These are phyloP conservation scores for Heliconius ismenius DNA, from an alignment of 2,888 invertebrate genomes.

Conservation along the genomic window DNA sequence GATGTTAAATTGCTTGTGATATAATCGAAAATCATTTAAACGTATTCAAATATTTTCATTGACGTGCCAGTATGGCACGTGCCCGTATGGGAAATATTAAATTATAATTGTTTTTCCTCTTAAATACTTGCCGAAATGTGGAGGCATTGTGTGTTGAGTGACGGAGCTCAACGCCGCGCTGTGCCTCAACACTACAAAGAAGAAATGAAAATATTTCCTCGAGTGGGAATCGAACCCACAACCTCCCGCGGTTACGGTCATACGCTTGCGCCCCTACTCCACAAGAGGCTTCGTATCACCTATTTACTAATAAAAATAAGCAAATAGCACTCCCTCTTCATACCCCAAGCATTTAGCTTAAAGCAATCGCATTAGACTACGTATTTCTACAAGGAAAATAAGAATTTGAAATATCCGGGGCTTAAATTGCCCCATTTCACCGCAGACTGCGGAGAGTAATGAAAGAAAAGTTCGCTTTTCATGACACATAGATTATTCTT, in stretches of 20 bases:
- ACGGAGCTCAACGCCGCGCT: no score
- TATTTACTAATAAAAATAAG: slow-evolving; percentile 2
- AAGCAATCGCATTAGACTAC: slow-evolving; percentile 30
- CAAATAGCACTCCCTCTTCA: neutral
- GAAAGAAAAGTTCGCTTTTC: slow-evolving; percentile 69
- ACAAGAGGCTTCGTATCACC: neutral
- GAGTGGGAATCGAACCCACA: no score
- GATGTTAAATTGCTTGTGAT: slow-evolving; percentile 77
- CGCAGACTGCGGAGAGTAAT: slow-evolving; percentile 60
- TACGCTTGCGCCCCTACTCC: no score
- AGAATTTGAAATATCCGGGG: slow-evolving; percentile 50
- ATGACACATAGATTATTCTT: slow-evolving; percentile 69
- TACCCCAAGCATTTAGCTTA: slow-evolving; percentile 23
- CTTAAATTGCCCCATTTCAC: slow-evolving; percentile 58
- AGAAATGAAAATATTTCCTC: no score
- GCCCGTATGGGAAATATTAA: slow-evolving; percentile 2
- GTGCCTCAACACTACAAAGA: no score
- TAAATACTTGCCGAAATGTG: no score
- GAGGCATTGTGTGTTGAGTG: no score
- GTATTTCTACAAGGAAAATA: slow-evolving; percentile 43
- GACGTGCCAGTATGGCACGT: slow-evolving; percentile 22
- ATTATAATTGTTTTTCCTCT: neutral
- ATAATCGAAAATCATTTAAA: slow-evolving; percentile 59
- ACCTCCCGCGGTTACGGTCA: no score
- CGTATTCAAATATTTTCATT: slow-evolving; percentile 50